These are phyloP conservation scores for Solenodon paradoxus DNA, from an alignment of 2,113 vertebrate species.

Conservation along the genomic window DNA sequence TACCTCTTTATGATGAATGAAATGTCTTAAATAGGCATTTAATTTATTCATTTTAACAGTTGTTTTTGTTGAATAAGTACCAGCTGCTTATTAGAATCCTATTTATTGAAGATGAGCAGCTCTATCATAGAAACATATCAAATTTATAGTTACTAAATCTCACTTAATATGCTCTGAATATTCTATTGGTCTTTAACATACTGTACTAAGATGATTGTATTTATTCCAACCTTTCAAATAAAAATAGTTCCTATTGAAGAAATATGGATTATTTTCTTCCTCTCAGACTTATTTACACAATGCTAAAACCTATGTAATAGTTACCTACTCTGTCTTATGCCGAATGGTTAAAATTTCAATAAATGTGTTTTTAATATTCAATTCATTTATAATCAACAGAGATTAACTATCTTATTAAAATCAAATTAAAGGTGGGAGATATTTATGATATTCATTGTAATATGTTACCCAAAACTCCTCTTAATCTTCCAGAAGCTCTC, in stretches of 20 bases:
- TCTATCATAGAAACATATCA: conserved; percentile 64
- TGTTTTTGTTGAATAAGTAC: conserved; percentile 68
- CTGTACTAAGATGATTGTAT: not conserved
- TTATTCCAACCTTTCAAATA: conserved; percentile 60
- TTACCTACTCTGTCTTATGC: conserved; percentile 59
- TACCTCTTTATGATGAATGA: conserved; percentile 3
- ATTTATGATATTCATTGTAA: conserved; percentile 74
- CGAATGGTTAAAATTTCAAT: conserved; percentile 53
- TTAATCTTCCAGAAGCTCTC: conserved; percentile 54
- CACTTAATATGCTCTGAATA: conserved; percentile 57
- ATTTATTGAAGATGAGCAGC: conserved; percentile 70
- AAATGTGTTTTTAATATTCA: conserved; percentile 68
- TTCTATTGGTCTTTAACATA: conserved; percentile 67
- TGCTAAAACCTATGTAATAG: conserved; percentile 58
- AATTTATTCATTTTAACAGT: conserved; percentile 66
- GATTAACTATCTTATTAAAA: conserved; percentile 76
- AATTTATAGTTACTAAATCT: conserved; percentile 69
- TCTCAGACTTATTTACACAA: conserved; percentile 62
- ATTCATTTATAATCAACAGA: conserved; percentile 63
- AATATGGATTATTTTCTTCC: not conserved
- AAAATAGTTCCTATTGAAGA: conserved; percentile 62
- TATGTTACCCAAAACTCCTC: conserved; percentile 51
- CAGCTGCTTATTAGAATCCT: conserved; percentile 70
- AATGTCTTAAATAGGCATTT: conserved; percentile 60
- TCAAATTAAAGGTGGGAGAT: conserved; percentile 73